A percentile compares a stretch with the other conserved stretches of the same genome.
Evolutionary conservation across 2,888 invertebrate genomes (phyloP).

Genomic region (Tanypteryx hageni): DNA sequence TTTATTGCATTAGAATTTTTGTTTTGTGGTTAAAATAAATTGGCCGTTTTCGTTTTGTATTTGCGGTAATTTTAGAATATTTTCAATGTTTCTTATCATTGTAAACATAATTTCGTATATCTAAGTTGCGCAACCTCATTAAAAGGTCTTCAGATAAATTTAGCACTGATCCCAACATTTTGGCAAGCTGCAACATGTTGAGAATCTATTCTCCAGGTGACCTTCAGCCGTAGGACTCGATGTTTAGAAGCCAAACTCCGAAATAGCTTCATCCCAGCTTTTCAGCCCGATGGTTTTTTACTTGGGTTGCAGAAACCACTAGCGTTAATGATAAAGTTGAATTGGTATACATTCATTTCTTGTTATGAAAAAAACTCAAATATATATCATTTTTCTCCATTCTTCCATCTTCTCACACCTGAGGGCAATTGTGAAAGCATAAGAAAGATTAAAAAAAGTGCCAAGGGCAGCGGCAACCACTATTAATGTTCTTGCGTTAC

Average conservation of each 20-base stretch:
- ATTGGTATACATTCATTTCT: background rate
- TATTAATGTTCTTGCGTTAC: background rate
- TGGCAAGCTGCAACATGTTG: slow-evolving; percentile 42
- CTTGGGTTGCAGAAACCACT: no score
- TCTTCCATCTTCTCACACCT: background rate
- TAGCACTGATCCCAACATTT: slow-evolving; percentile 44
- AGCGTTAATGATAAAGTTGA: no score
- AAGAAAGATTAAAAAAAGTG: background rate
- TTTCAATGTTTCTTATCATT: background rate
- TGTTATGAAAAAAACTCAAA: background rate
- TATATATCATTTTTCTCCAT: background rate
- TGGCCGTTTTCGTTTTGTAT: no score
- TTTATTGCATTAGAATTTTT: no score
- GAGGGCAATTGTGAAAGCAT: slow-evolving; percentile 18
- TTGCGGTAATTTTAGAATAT: no score
- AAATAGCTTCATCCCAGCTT: background rate
- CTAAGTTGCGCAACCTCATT: background rate
- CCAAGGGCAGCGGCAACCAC: background rate
- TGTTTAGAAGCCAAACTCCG: slow-evolving; percentile 23
- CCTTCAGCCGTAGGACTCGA: slow-evolving; percentile 35
- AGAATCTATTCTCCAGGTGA: slow-evolving; percentile 37
- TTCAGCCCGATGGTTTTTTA: background rate
- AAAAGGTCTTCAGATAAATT: slow-evolving; percentile 10
- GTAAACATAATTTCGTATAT: background rate
- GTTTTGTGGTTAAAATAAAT: no score